These are phyloP conservation scores for Tiliacea citrago DNA, from an alignment of 2,888 invertebrate genomes.

Conservation along the genomic window DNA sequence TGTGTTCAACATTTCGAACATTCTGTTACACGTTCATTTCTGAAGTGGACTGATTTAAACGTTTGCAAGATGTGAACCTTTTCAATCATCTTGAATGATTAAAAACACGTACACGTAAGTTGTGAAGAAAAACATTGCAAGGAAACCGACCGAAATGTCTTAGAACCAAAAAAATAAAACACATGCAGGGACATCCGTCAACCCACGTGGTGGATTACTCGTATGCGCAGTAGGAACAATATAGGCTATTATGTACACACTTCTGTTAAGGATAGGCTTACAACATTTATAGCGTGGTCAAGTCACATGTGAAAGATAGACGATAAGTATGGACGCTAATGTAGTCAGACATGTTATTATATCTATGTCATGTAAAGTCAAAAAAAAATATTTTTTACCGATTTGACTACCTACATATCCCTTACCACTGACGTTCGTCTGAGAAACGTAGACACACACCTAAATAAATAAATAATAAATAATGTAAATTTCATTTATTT, in stretches of 20 bases:
- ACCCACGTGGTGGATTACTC: too few species aligned
- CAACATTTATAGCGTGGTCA: background rate
- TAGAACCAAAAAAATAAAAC: too few species aligned
- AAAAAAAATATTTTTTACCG: too few species aligned
- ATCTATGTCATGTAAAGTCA: too few species aligned
- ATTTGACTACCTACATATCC: too few species aligned
- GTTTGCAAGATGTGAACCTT: background rate
- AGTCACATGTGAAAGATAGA: background rate
- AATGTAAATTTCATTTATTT: too few species aligned
- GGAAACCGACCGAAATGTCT: background rate
- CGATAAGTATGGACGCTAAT: too few species aligned
- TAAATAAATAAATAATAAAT: too few species aligned
- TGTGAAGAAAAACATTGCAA: background rate
- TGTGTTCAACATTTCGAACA: conserved; percentile 4
- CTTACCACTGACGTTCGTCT: too few species aligned
- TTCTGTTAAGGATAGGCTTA: background rate
- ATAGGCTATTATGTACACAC: background rate
- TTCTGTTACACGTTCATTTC: background rate
- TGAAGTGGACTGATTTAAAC: conserved; percentile 17
- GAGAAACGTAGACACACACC: too few species aligned
- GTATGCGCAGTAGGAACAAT: background rate
- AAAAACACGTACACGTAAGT: background rate
- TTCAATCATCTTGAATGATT: background rate
- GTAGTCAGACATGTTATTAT: too few species aligned
- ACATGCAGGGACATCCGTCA: background rate